Evolutionary conservation across 2,888 invertebrate genomes (phyloP).

Genomic region (Cephus runcator): DNA sequence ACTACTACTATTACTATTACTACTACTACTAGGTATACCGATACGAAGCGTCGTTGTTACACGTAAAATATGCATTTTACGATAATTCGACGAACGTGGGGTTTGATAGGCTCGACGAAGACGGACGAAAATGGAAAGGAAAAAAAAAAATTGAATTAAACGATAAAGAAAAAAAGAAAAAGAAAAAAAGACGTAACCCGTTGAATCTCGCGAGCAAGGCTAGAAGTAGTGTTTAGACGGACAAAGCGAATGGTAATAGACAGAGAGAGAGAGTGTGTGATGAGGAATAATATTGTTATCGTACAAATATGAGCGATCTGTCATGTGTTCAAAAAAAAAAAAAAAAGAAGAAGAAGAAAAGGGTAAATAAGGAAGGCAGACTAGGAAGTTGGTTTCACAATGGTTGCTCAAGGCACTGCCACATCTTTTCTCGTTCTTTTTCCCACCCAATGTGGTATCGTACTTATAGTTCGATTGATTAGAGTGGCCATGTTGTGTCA

Average conservation of each 20-base stretch:
- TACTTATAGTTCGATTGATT: constrained; percentile 42
- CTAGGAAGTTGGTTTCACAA: constrained; percentile 51
- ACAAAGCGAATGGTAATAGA: constrained; percentile 29
- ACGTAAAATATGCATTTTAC: constrained; percentile 4
- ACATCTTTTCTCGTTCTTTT: constrained; percentile 38
- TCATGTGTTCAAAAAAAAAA: constrained; percentile 60
- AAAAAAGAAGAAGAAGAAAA: constrained; percentile 20
- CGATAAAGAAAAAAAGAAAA: neutral
- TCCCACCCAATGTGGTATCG: constrained; percentile 34
- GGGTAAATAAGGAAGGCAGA: constrained; percentile 20
- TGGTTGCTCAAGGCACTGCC: constrained; percentile 65
- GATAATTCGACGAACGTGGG: constrained; percentile 16
- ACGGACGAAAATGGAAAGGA: constrained; percentile 24
- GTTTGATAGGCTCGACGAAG: constrained; percentile 53
- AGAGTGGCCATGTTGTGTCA: neutral
- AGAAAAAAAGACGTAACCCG: too few relatives aligned
- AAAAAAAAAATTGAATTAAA: neutral
- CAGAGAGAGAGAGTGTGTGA: constrained; percentile 32
- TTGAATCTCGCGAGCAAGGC: constrained; percentile 55
- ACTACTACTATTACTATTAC: constrained; percentile 10
- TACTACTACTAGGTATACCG: constrained; percentile 16
- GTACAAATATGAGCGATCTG: constrained; percentile 63
- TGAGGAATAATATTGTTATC: constrained; percentile 49
- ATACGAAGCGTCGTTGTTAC: constrained; percentile 17
- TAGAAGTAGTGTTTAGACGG: constrained; percentile 59